Percentiles rank a stretch among this genome's conserved stretches.
Conservation (phyloP, 2,113 vertebrate species). For the Motacilla tschutschensis region DNA sequence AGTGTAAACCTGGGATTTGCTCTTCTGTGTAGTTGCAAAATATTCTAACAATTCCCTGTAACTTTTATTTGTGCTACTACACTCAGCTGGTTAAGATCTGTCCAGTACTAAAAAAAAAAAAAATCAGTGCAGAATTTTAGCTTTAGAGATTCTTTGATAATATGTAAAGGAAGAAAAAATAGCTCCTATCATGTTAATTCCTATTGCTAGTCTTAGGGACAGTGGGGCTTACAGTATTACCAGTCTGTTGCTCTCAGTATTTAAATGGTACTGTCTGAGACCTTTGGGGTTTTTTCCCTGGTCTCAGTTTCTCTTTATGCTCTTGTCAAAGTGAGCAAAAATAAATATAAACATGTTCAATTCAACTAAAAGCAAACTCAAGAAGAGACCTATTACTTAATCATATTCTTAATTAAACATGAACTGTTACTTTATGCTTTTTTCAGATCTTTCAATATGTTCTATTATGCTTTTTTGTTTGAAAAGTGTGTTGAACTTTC, state of each 20-base stretch:
- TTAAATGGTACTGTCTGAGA: not conserved
- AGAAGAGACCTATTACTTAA: not conserved
- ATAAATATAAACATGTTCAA: not conserved
- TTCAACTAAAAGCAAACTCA: not conserved
- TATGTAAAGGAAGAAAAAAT: not conserved
- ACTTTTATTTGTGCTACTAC: not conserved
- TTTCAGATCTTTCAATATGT: not conserved
- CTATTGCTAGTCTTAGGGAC: not conserved
- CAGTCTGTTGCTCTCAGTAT: not conserved
- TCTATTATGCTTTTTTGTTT: not conserved
- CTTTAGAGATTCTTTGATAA: not conserved
- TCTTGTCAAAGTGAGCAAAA: not conserved
- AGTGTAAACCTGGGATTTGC: not conserved
- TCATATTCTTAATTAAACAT: not conserved
- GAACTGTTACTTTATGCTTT: not conserved
- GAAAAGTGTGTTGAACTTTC: not conserved
- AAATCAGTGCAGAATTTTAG: not conserved
- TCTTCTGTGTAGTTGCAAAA: not conserved
- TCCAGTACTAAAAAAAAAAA: not conserved
- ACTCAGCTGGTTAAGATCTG: not conserved
- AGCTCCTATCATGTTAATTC: not conserved
- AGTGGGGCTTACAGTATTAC: not conserved
- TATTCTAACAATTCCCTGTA: not conserved
- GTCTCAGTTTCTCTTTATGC: not conserved
- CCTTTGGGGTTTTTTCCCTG: not conserved